phyloP scores from a whole-genome alignment of 2,888 invertebrate genomes.

The Choreutis nemorana region DNA sequence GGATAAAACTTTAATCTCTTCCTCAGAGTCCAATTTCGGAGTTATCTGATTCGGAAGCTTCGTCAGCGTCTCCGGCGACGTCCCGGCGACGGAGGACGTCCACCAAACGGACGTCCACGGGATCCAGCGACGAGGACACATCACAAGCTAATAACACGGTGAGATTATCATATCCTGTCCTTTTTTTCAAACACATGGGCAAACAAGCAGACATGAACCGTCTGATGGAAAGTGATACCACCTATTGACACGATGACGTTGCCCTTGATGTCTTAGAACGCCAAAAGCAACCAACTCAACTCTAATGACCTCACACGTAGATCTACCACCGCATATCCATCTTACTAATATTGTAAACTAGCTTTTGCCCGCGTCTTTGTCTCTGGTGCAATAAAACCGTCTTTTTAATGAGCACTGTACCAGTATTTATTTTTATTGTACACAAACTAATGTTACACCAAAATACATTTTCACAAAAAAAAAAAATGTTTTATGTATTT shows the following conservation, averaged over 20 bases:
- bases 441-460: too few species aligned
- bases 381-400: too few species aligned
- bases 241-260: too few species aligned
- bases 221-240: neutral
- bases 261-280: too few species aligned
- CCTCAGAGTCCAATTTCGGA: slow-evolving; percentile 65
- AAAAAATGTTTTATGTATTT: too few species aligned
- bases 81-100: slow-evolving; percentile 33
- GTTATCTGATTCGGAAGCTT: slow-evolving; percentile 66
- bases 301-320: too few species aligned
- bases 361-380: neutral
- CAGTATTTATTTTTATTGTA: too few species aligned
- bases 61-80: slow-evolving; percentile 38
- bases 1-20: too few species aligned
- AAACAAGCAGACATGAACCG: slow-evolving; percentile 18
- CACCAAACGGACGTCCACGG: slow-evolving; percentile 44
- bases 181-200: neutral
- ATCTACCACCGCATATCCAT: too few species aligned
- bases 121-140: slow-evolving; percentile 49
- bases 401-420: too few species aligned
- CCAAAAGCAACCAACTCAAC: too few species aligned
- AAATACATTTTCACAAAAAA: too few species aligned
- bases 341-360: neutral
- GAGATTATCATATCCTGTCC: neutral
- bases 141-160: slow-evolving; percentile 24